Evolutionary conservation across 1,140 invertebrate genomes (phyloP).

Genomic region (Bombus impatiens): DNA sequence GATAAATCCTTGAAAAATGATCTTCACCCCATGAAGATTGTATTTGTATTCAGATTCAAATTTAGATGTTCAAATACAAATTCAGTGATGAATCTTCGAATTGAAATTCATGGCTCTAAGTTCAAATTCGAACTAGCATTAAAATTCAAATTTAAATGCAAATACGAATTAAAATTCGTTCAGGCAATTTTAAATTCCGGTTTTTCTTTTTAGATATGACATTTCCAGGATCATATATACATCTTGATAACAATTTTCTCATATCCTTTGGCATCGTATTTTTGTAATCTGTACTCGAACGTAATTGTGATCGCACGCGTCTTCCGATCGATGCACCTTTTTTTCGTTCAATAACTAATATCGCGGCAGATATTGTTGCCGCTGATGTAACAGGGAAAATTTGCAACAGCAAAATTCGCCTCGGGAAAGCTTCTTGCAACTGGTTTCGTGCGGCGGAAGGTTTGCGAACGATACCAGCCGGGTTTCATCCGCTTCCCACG

Average conservation of each 20-base stretch:
- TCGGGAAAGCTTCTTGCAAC: slow-evolving; percentile 59
- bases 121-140: too few species aligned
- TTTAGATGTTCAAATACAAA: neutral
- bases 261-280: neutral
- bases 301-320: too few species aligned
- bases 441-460: slow-evolving; percentile 38
- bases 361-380: slow-evolving; percentile 74
- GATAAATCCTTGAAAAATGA: neutral
- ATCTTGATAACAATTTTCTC: neutral
- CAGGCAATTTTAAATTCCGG: too few species aligned
- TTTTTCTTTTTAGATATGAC: too few species aligned
- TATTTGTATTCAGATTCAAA: neutral
- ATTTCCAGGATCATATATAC: neutral
- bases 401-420: slow-evolving; percentile 34
- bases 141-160: neutral
- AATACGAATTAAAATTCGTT: neutral
- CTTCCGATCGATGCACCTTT: neutral
- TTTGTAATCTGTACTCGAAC: neutral
- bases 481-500: slow-evolving; percentile 18
- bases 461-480: slow-evolving; percentile 34
- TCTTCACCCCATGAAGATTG: neutral
- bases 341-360: slow-evolving; percentile 68
- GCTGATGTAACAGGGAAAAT: slow-evolving; percentile 73
- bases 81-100: neutral
- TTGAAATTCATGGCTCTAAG: too few species aligned